Evolutionary conservation across 2,888 invertebrate species (phyloP).

Genomic region (Antheraea yamamai): DNA sequence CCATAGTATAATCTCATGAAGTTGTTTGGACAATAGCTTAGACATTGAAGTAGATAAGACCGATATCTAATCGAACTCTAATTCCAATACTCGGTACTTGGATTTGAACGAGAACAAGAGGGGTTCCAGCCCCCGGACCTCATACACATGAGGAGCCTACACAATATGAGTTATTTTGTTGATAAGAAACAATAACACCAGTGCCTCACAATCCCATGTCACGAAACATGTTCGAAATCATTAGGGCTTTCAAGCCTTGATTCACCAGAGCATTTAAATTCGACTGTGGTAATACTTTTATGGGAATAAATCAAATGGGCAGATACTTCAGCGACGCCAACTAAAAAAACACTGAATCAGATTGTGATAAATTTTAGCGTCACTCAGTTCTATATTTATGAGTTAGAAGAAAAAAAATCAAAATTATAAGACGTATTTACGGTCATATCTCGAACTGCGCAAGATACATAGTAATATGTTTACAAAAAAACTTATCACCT

Average conservation of each 20-base stretch:
- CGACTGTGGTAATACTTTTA: neutral
- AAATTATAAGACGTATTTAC: neutral
- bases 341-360: neutral
- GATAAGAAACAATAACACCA: too few species aligned
- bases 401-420: neutral
- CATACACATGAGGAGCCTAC: too few species aligned
- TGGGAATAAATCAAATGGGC: neutral
- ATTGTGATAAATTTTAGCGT: neutral
- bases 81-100: too few species aligned
- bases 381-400: neutral
- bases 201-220: too few species aligned
- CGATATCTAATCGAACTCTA: too few species aligned
- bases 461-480: neutral
- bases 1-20: too few species aligned
- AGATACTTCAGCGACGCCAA: neutral
- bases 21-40: too few species aligned
- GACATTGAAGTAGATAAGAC: too few species aligned
- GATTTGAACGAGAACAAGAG: too few species aligned
- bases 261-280: too few species aligned
- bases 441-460: neutral
- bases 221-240: neutral
- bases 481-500: slow-evolving; percentile 12
- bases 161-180: too few species aligned
- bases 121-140: too few species aligned
- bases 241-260: neutral